Evolutionary conservation across 1,140 invertebrate species (phyloP), one percentile per base, ranked within the genome.

Genomic region (Cryptotermes secundus): DNA sequence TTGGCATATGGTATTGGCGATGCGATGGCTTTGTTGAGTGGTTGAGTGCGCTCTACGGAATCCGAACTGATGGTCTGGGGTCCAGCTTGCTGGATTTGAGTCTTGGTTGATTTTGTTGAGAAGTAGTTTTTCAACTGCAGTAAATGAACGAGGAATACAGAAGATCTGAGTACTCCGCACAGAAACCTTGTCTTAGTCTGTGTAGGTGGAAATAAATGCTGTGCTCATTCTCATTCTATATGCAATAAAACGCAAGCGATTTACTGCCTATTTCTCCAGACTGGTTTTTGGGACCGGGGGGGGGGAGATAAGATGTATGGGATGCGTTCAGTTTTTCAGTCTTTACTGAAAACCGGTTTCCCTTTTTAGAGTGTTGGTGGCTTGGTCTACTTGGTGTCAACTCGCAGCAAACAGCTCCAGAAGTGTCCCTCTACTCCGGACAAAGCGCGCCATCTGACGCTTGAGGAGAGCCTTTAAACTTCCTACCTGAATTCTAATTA

Each of bases 281-380:
- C 53, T 6, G 26, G 53, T 42, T 42, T 42, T 9, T 42, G 53
- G 6, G 12, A 59, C 0, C 16, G 19, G 53, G 53, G 26, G 19
- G 12, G 53, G 53, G 53, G 53, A 59, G 53, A 22, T 24, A n/a
- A 59, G 53, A 59, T 59, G 53, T 59, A 59, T 59, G 53, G 53
- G 53, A 59, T 59, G 53, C 59, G 26, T 72, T 72, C 59, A 1
- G 59, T 31, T 72, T 72, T 72, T 72, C 59, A 72, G 59, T 72
- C 59, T 72, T 72, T 72, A 72, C 59, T 72, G 14, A 72, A 72
- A 72, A 72, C 59, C 59, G 59, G 59, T 72, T 72, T 72, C 59
- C 59, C 59, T 72, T 72, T 72, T 72, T 72, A 72, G 59, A 72
- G 59, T 72, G 59, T 72, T 72, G 26, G 59, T 72, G 59, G 59